These are phyloP conservation scores for Drosophila kambysellisi DNA, from an alignment of 2,888 invertebrate species.

Conservation along the genomic window DNA sequence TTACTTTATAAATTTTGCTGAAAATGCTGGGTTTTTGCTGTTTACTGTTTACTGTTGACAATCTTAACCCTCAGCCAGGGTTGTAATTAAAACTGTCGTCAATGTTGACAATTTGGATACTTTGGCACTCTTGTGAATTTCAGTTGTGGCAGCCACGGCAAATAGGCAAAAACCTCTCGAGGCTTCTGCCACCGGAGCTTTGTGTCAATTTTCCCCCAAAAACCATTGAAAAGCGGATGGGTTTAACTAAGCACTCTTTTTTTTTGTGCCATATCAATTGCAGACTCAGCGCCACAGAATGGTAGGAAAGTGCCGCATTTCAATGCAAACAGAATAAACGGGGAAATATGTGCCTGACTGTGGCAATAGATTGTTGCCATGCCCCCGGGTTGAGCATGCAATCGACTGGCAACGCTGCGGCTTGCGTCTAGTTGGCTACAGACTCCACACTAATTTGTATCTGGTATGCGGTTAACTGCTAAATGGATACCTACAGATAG, in stretches of 20 bases:
- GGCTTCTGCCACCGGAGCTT: constrained; percentile 2
- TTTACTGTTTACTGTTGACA: constrained; percentile 45
- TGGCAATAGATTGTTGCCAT: constrained; percentile 13
- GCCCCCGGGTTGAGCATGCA: constrained; percentile 35
- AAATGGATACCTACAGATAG: constrained; percentile 35
- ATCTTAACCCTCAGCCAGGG: constrained; percentile 40
- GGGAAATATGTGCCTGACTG: constrained; percentile 19
- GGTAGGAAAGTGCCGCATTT: constrained; percentile 39
- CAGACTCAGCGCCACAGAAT: constrained; percentile 26
- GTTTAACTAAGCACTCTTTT: constrained; percentile 22
- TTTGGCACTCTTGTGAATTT: constrained; percentile 30
- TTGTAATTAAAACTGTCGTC: constrained; percentile 74
- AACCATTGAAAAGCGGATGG: constrained; percentile 34
- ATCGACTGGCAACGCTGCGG: constrained; percentile 44
- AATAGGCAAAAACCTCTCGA: constrained; percentile 37
- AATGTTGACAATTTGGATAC: constrained; percentile 56
- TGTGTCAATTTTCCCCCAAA: neutral
- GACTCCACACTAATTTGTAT: constrained; percentile 66
- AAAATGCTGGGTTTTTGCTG: constrained; percentile 12
- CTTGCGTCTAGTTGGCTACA: constrained; percentile 37
- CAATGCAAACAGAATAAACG: constrained; percentile 33
- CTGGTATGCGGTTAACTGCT: constrained; percentile 57
- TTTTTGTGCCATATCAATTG: constrained; percentile 36
- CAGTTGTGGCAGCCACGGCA: constrained; percentile 35
- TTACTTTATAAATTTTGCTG: constrained; percentile 35